Evolutionary conservation across 2,113 vertebrate genomes (phyloP).

Genomic region (Carassius auratus): DNA sequence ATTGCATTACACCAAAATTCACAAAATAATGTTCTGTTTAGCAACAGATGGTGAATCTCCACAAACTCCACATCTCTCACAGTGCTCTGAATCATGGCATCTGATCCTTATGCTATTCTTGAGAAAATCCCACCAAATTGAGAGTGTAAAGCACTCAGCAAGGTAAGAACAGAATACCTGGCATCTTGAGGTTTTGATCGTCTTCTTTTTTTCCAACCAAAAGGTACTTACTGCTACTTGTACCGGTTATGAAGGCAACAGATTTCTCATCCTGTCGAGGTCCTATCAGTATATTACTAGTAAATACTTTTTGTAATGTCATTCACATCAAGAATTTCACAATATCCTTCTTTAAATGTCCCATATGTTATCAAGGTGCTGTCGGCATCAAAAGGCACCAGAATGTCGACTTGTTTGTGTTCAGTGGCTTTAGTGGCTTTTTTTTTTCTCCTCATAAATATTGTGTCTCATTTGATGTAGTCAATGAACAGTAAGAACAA

Average conservation of each 20-base stretch:
- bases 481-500: conserved; percentile 79
- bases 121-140: conserved; percentile 58
- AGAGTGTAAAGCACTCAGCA: conserved; percentile 25
- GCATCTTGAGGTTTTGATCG: not conserved
- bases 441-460: conserved; percentile 58
- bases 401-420: conserved; percentile 62
- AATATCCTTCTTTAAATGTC: conserved; percentile 72
- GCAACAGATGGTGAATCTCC: too few relatives aligned
- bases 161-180: not conserved
- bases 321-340: conserved; percentile 75
- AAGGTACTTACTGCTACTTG: conserved; percentile 64
- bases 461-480: conserved; percentile 80
- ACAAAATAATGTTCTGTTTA: too few relatives aligned
- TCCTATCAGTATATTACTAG: conserved; percentile 64
- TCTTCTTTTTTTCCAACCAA: conserved; percentile 53
- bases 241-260: conserved; percentile 67
- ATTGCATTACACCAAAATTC: too few relatives aligned
- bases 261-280: conserved; percentile 64
- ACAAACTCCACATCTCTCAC: conserved; percentile 69
- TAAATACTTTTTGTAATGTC: conserved; percentile 67
- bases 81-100: not conserved
- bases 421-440: conserved; percentile 11
- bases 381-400: conserved; percentile 77
- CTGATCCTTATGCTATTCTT: accelerated
- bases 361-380: conserved; percentile 81